Evolutionary conservation across 2,797 vertebrate species (phyloP).

Genomic region (Coluber constrictor): DNA sequence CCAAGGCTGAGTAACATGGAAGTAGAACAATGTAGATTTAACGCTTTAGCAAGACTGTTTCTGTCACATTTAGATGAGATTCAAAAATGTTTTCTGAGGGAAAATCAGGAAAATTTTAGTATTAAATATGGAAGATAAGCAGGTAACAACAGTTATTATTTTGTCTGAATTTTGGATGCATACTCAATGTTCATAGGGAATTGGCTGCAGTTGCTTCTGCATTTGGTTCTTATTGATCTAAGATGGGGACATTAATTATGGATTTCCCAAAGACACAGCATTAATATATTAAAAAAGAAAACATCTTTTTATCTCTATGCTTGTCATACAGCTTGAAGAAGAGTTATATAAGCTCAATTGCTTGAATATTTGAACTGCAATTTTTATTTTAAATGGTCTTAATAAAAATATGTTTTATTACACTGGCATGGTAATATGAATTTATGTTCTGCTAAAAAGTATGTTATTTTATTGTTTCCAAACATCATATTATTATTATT

Average conservation of each 20-base stretch:
- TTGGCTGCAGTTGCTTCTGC: not conserved
- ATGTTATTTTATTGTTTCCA: not conserved
- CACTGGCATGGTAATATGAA: not conserved
- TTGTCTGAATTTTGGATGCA: not conserved
- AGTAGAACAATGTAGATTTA: not conserved
- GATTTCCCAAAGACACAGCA: not conserved
- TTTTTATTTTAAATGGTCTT: not conserved
- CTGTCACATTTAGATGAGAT: not conserved
- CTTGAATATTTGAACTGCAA: not conserved
- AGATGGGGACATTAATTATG: not conserved
- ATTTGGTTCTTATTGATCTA: not conserved
- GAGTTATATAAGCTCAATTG: not conserved
- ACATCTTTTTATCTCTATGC: not conserved
- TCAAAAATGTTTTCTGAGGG: not conserved
- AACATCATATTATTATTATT: not conserved
- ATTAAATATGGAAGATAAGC: not conserved
- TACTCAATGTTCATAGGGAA: not conserved
- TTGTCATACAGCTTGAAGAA: not conserved
- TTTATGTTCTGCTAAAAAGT: constrained; percentile 29
- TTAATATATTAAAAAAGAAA: not conserved
- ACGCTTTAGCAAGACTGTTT: not conserved
- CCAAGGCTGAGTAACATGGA: not conserved
- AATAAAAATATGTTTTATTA: not conserved
- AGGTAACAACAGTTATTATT: not conserved
- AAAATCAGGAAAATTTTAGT: not conserved